Evolutionary conservation across 2,113 vertebrate species (phyloP), one percentile per base, ranked within the genome.

Genomic region (Hydropotes inermis): DNA sequence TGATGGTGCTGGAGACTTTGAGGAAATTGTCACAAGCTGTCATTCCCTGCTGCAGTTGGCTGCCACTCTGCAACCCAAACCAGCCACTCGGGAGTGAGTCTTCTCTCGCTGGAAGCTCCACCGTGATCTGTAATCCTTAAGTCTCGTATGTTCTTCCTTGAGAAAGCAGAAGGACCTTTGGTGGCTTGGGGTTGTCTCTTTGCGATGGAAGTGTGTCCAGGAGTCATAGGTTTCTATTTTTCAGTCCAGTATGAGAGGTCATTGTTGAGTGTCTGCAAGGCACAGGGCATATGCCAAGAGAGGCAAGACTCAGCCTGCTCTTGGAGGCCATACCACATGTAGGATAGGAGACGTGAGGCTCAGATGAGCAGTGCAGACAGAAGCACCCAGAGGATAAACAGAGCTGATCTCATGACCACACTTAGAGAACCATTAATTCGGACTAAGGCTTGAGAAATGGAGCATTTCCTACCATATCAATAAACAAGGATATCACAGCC

Each of bases 91-190:
- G 55, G 30, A 43, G 36, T 25, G 50, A 55, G 27, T 9, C 8
- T 52, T n/a, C 55, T 52, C 7, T 23, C 5, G 0, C 16, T 5
- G 25, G 84, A n/a, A 86, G 64, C 33, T 45, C 55, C 33, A 58
- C 33, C 16, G 0, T 11, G 61, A 25, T 14, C 3, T 0, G 15
- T 39, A 52, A 50, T 36, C 30, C 9, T 3, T 27, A 6, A 11
- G 6, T 36, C 39, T 43, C 0, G 0, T 33, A n/a, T 57, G 10
- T 30, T 88, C 30, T 64, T 78, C 30, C 0, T 1, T 25, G 74
- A 84, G 61, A 94, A 60, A 90, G 52, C 64, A 76, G 67, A 74
- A 86, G 74, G n/a, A 50, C 27, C 91, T 90, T 61, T 55, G 54
- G 19, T 55, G 33, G 36, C 70, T 87, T 3, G 39, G 45, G 27